Percentiles rank a stretch among this genome's conserved stretches.
Evolutionary conservation across 1,140 invertebrate species (phyloP).

Genomic region (Meteorus sp.): DNA sequence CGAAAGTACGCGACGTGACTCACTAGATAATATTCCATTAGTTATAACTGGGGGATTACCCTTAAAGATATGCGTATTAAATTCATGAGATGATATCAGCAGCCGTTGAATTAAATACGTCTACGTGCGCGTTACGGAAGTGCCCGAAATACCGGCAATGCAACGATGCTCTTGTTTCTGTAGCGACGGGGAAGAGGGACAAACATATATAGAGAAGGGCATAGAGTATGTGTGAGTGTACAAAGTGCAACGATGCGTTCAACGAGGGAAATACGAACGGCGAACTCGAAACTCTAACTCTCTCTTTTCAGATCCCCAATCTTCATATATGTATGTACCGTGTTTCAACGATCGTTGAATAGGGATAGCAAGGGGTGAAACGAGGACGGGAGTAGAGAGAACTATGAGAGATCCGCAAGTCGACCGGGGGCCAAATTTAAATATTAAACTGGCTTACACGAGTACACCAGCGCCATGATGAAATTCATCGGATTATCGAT

Average conservation of each 20-base stretch:
- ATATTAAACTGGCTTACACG: slow-evolving; percentile 8
- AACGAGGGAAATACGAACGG: too few relatives aligned
- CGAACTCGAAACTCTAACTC: too few relatives aligned
- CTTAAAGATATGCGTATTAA: slow-evolving; percentile 21
- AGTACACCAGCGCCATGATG: neutral
- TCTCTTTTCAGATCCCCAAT: too few relatives aligned
- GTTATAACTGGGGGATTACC: slow-evolving; percentile 18
- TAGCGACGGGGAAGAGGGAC: too few relatives aligned
- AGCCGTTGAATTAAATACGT: slow-evolving; percentile 23
- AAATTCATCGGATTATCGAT: slow-evolving; percentile 6
- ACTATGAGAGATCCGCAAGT: neutral
- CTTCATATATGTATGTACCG: too few relatives aligned
- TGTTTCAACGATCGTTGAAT: too few relatives aligned
- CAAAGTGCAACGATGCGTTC: neutral
- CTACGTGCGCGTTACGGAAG: slow-evolving; percentile 23
- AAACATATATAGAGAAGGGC: too few relatives aligned
- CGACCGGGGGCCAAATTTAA: slow-evolving; percentile 2
- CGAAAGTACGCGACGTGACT: too few relatives aligned
- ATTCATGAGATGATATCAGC: slow-evolving; percentile 27
- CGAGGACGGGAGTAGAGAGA: neutral
- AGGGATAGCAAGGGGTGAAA: too few relatives aligned
- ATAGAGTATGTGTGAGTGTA: too few relatives aligned
- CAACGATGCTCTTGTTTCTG: neutral
- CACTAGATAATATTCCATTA: slow-evolving; percentile 22
- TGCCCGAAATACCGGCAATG: slow-evolving; percentile 8